A percentile compares a stretch with the other conserved stretches of the same genome.
Conservation (phyloP, 23 tunicate genomes). For the Aplidium turbinatum region DNA sequence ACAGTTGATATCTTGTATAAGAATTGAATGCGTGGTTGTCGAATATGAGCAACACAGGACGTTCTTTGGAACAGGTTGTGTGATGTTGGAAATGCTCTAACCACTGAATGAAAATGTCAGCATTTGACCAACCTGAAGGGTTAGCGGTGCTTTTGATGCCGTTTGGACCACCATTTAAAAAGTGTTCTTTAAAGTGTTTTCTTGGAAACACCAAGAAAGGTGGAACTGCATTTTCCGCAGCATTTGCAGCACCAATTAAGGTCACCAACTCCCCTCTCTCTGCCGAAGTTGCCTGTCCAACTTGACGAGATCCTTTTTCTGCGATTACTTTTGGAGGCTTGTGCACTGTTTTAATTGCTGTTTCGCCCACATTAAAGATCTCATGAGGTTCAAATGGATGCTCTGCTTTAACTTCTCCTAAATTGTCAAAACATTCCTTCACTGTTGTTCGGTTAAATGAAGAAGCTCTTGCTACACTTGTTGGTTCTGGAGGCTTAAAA, state of each 20-base stretch:
- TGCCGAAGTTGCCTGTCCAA: constrained; percentile 16
- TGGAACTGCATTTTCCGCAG: constrained; percentile 6
- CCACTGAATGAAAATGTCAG: background rate
- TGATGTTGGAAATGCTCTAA: background rate
- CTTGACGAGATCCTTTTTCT: constrained; percentile 12
- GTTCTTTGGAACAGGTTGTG: background rate
- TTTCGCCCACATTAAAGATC: constrained; percentile 13
- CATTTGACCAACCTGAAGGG: constrained; percentile 12
- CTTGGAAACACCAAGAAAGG: constrained; percentile 12
- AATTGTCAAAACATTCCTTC: constrained; percentile 4
- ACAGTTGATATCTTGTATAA: background rate
- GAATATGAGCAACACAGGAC: background rate
- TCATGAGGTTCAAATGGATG: background rate
- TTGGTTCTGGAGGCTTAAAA: background rate
- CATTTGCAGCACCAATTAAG: constrained; percentile 3
- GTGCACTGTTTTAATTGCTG: constrained; percentile 5
- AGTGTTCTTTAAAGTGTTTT: constrained; percentile 3
- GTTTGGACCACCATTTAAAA: constrained; percentile 10
- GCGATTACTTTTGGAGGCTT: background rate
- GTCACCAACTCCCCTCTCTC: constrained; percentile 14
- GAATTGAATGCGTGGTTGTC: constrained; percentile 5
- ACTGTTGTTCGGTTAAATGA: constrained; percentile 8
- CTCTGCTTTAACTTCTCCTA: background rate
- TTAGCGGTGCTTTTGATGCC: constrained; percentile 2
- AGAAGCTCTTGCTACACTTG: constrained; percentile 6